A percentile compares a stretch with the other conserved stretches of the same genome.
These are phyloP conservation scores for Rhinichthys klamathensis DNA, from an alignment of 2,113 vertebrate species.

Conservation along the genomic window DNA sequence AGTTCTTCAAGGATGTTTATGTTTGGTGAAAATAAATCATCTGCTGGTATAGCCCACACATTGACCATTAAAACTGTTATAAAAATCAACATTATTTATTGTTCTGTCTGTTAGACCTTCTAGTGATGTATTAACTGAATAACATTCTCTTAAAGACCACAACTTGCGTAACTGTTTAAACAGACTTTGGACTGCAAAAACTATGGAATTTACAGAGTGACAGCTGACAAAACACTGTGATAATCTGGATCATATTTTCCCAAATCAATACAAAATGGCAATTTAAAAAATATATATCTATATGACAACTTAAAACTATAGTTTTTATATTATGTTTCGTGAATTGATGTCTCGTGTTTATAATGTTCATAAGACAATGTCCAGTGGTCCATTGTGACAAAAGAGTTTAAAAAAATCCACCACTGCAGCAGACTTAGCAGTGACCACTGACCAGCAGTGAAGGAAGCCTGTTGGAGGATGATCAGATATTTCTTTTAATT, in stretches of 20 bases:
- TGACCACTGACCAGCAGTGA: too few species aligned
- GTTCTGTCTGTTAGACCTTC: background rate
- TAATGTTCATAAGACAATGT: too few species aligned
- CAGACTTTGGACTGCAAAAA: background rate
- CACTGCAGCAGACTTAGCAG: too few species aligned
- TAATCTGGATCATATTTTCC: background rate
- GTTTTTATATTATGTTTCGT: too few species aligned
- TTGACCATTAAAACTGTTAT: background rate
- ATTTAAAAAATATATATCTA: background rate
- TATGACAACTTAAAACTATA: too few species aligned
- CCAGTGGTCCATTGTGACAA: too few species aligned
- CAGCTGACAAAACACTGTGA: background rate
- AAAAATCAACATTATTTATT: background rate
- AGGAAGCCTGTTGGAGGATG: too few species aligned
- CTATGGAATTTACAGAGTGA: background rate
- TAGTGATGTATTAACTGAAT: background rate
- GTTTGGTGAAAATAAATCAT: conserved; percentile 6
- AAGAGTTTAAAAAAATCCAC: too few species aligned
- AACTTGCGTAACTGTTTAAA: conserved; percentile 2
- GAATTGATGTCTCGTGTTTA: too few species aligned
- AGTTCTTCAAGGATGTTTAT: conserved; percentile 37
- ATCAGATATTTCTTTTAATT: too few species aligned
- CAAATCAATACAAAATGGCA: background rate
- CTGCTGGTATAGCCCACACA: background rate
- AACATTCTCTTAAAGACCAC: background rate